These are phyloP conservation scores for Drosophila limbata DNA, from an alignment of 2,888 invertebrate species.

Conservation along the genomic window DNA sequence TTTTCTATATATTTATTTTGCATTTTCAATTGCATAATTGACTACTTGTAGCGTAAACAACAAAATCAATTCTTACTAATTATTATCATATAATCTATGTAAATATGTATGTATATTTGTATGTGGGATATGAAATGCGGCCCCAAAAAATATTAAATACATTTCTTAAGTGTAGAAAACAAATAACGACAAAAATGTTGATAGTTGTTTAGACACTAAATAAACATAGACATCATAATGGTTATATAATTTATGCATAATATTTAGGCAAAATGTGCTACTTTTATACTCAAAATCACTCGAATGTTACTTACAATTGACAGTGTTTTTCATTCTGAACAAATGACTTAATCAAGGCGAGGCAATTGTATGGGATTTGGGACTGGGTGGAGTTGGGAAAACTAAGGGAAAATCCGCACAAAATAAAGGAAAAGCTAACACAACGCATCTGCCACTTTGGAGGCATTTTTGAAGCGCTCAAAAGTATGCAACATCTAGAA, in stretches of 20 bases:
- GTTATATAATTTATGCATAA: conserved; percentile 16
- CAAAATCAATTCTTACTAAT: conserved; percentile 31
- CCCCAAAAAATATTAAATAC: conserved; percentile 10
- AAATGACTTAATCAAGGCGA: conserved; percentile 25
- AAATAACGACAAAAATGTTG: conserved; percentile 1
- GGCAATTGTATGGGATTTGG: conserved; percentile 4
- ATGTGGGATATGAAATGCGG: conserved; percentile 13
- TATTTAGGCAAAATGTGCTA: conserved; percentile 28
- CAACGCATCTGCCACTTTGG: conserved; percentile 17
- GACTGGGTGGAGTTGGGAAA: not conserved
- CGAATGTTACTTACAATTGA: conserved; percentile 74
- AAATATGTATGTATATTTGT: conserved; percentile 1
- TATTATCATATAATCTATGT: not conserved
- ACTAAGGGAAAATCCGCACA: conserved; percentile 5
- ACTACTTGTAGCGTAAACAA: conserved; percentile 76
- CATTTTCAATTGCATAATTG: conserved; percentile 53
- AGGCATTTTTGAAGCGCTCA: conserved; percentile 33
- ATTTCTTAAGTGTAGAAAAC: not conserved
- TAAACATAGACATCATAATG: conserved; percentile 16
- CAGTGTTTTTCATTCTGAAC: conserved; percentile 43
- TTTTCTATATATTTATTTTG: not conserved
- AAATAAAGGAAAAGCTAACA: conserved; percentile 4
- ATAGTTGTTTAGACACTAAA: conserved; percentile 3
- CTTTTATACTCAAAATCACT: conserved; percentile 36
- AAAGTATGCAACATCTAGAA: conserved; percentile 60